Evolutionary conservation across 2,888 invertebrate species (phyloP), one percentile per base, ranked within the genome.

Genomic region (Pheosia gnoma): DNA sequence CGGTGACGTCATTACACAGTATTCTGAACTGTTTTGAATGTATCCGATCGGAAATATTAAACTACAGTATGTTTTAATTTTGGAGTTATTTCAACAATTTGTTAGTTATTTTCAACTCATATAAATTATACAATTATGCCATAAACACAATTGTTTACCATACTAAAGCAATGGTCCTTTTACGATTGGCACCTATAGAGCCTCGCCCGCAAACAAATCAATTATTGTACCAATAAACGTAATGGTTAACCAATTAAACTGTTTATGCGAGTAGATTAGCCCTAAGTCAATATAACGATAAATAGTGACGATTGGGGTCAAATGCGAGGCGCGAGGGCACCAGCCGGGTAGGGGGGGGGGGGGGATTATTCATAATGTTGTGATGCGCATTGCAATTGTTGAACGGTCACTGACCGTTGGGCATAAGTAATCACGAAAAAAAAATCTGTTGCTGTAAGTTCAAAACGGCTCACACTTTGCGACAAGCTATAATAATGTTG

Each of bases 271-370:
- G 66, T 63, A 70, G 76, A 68, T 79, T 71, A 75, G 62, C 63
- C 61, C 59, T 59, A 59, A 63, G 62, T 67, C 81, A 81, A 79
- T 77, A 77, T 74, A 79, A 74, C 71, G 71, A 82, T 82, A 80
- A 81, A 81, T 76, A 72, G 72, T 64, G 61, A 66, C 72, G 68
- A 77, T 77, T 72, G 70, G 75, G 76, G 79, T 79, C 69, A 75
- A 79, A 77, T 73, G 61, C 56, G 56, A 58, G 52, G 7, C 25
- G 57, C n/a, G 56, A 59, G 54, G 58, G 25, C 25, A 25, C 25
- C 25, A 25, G 25, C 25, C 25, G 2, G 25, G 25, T 0, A 2
- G 60, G 53, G 58, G 10, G 39, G n/a, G 5, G 45, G 57, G 6
- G 57, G 13, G 60, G 65, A 62, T 68, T 36, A 68, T 65, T 64